Conservation (phyloP, 2,888 invertebrate genomes). For the Bursaphelenchus okinawaensis region DNA sequence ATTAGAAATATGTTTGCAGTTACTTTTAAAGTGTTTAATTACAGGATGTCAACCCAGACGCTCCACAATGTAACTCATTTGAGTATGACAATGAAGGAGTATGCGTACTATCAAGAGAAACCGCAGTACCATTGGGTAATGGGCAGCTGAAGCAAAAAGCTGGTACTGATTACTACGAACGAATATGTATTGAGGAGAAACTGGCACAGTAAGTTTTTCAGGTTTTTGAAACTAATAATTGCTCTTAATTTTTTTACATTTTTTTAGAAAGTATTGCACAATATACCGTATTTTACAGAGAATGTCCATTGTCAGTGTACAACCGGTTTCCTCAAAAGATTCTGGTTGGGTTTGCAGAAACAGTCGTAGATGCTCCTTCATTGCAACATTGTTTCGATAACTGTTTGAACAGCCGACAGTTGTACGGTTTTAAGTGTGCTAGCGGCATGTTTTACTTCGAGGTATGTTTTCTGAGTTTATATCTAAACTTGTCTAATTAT, state of each 20-base stretch:
- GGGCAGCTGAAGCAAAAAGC: slow-evolving; percentile 52
- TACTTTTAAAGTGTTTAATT: slow-evolving; percentile 14
- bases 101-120: slow-evolving; percentile 40
- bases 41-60: slow-evolving; percentile 33
- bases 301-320: slow-evolving; percentile 42
- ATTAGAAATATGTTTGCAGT: slow-evolving; percentile 7
- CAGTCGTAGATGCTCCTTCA: slow-evolving; percentile 52
- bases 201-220: slow-evolving; percentile 26
- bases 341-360: slow-evolving; percentile 57
- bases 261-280: background rate
- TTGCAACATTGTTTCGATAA: slow-evolving; percentile 57
- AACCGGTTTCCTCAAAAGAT: slow-evolving; percentile 56
- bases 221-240: no score
- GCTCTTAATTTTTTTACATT: background rate
- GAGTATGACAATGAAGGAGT: slow-evolving; percentile 32
- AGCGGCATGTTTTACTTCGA: slow-evolving; percentile 58
- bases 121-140: slow-evolving; percentile 56
- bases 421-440: slow-evolving; percentile 54
- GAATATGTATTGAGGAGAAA: slow-evolving; percentile 47
- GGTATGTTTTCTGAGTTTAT: slow-evolving; percentile 21
- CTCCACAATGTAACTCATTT: slow-evolving; percentile 50
- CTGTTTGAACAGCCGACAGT: slow-evolving; percentile 50
- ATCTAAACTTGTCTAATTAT: no score
- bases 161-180: slow-evolving; percentile 52
- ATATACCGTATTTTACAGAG: slow-evolving; percentile 32